Evolutionary conservation across 2,888 invertebrate genomes (phyloP).

Genomic region (Hetaerina titia): DNA sequence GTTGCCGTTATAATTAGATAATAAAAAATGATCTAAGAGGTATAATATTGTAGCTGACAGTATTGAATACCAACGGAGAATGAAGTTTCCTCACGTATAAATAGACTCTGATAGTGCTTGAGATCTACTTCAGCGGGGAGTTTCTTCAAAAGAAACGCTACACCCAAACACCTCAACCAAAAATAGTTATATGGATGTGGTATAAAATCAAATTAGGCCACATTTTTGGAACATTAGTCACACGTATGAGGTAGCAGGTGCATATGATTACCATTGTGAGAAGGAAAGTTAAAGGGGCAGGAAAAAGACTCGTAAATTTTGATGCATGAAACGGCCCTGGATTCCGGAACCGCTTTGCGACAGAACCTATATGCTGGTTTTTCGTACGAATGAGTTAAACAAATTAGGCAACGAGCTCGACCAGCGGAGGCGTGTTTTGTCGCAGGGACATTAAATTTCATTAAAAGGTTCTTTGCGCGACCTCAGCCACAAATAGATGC

Average conservation of each 20-base stretch:
- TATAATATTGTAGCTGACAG: no score
- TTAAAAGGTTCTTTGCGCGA: background rate
- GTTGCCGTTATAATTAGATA: no score
- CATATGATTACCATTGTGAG: background rate
- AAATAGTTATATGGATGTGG: background rate
- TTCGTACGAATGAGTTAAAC: background rate
- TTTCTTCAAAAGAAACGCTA: no score
- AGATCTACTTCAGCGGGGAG: no score
- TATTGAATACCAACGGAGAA: no score
- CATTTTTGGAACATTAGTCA: background rate
- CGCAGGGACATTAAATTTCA: background rate
- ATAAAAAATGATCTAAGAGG: no score
- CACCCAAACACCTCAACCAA: background rate
- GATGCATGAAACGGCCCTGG: background rate
- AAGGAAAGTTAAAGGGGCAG: background rate
- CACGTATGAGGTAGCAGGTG: background rate
- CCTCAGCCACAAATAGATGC: background rate
- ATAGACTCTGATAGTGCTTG: no score
- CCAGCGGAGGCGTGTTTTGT: background rate
- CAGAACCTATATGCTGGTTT: background rate
- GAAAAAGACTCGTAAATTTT: background rate
- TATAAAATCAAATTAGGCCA: background rate
- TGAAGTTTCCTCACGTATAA: no score
- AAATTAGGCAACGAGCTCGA: background rate
- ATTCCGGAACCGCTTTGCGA: background rate